A percentile compares a stretch with the other conserved stretches of the same genome.
Conservation (phyloP, 2,113 vertebrate genomes). For the Hoplias malabaricus region DNA sequence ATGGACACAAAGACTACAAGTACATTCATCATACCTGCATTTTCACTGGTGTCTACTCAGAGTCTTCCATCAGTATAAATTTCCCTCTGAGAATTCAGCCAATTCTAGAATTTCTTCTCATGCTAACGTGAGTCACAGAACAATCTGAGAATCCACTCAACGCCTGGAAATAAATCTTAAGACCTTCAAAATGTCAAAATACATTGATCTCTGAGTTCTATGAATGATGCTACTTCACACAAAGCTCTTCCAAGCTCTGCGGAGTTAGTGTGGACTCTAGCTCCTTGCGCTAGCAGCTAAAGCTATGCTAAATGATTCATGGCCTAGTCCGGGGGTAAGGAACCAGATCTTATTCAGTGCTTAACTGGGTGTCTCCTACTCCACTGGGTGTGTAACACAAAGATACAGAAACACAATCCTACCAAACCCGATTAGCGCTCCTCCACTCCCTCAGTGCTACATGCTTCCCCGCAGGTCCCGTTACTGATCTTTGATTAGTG, state of each 20-base stretch:
- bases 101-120: slow-evolving; percentile 49
- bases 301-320: slow-evolving; percentile 85
- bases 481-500: slow-evolving; percentile 80
- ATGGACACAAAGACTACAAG: too few species aligned
- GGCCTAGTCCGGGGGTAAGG: slow-evolving; percentile 60
- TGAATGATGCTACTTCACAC: neutral
- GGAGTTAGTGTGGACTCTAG: slow-evolving; percentile 39
- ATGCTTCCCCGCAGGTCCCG: slow-evolving; percentile 57
- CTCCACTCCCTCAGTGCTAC: slow-evolving; percentile 29
- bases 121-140: slow-evolving; percentile 53
- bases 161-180: neutral
- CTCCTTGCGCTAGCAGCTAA: slow-evolving; percentile 40
- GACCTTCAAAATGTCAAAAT: neutral
- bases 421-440: slow-evolving; percentile 53
- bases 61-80: slow-evolving; percentile 9
- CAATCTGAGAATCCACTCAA: neutral
- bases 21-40: slow-evolving; percentile 73
- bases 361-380: slow-evolving; percentile 72
- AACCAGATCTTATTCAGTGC: slow-evolving; percentile 74
- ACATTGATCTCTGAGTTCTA: neutral
- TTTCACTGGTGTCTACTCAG: slow-evolving; percentile 36
- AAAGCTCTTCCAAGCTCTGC: neutral
- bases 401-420: slow-evolving; percentile 83
- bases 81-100: slow-evolving; percentile 35
- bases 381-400: slow-evolving; percentile 79